Evolutionary conservation across 2,113 vertebrate species (phyloP), one percentile per base, ranked within the genome.

Genomic region (mouse (Mus musculus)): DNA sequence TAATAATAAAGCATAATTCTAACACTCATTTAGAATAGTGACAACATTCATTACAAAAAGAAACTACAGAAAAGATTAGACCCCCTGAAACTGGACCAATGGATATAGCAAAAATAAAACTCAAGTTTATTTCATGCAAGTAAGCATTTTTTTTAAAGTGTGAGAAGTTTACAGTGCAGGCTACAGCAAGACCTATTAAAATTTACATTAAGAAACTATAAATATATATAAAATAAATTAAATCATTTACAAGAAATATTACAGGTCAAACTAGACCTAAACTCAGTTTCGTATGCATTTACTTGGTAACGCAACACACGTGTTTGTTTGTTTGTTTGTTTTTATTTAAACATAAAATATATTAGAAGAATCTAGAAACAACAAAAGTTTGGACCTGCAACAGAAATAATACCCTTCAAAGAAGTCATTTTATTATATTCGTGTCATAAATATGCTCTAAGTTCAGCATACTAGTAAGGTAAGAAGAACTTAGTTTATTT

Each of bases 181-280:
- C 81, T 96, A 95, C 82, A 97, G 89, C 81, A 90, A 98, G 91
- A 95, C 95, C 84, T 89, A 82, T 96, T 39, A 42, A 93, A 81
- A 5, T 63, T 84, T 63, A 17, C n/a, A 20, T 85, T 97, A 98
- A 97, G 97, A 97, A 97, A 98, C 97, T 98, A 94, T 96, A 97
- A 98, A 97, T 96, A 97, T 97, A 98, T 96, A 97, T 97, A 98
- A 95, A 98, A 98, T 98, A 98, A 99, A 98, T 98, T 98, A 98
- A 98, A 97, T 96, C 76, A 98, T 98, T 98, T 98, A 98, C 97
- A 98, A 97, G 97, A 98, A 96, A 95, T 98, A 96, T 96, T 98
- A 98, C 78, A 98, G 97, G 90, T 98, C 98, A 97, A 94, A 97
- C 96, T 88, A 98, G 96, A 89, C 67, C 97, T 97, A 92, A 96